A percentile compares a stretch with the other conserved stretches of the same genome.
phyloP scores from a whole-genome alignment of 2,797 vertebrate species.

The Gouania willdenowi region DNA sequence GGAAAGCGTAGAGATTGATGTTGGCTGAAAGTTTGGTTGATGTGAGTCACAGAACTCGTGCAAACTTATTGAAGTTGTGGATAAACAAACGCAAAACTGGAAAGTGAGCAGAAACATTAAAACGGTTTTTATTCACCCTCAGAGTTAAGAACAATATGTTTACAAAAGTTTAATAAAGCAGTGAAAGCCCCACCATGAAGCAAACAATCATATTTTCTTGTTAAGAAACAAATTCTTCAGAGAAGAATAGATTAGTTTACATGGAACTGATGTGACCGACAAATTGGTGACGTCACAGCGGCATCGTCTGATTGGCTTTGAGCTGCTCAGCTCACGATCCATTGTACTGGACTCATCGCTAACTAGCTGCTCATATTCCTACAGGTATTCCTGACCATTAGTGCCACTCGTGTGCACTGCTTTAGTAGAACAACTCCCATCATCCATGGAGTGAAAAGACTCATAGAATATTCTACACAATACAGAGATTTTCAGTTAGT shows the following conservation, averaged over 20 bases:
- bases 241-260: not conserved
- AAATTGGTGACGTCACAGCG: not conserved
- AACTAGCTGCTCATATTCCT: not conserved
- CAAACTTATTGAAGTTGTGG: constrained; percentile 35
- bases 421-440: too few relatives aligned
- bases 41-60: constrained; percentile 1
- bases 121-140: not conserved
- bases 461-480: too few relatives aligned
- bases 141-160: constrained; percentile 6
- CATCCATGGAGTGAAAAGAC: too few relatives aligned
- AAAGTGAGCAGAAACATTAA: constrained; percentile 1
- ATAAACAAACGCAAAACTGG: constrained; percentile 3
- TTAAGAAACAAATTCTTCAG: not conserved
- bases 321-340: not conserved
- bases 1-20: constrained; percentile 38
- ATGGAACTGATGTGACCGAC: too few relatives aligned
- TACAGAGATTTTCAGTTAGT: too few relatives aligned
- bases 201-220: not conserved
- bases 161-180: constrained; percentile 13
- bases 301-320: constrained; percentile 6
- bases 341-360: not conserved
- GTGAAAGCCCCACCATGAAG: constrained; percentile 3
- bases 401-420: too few relatives aligned
- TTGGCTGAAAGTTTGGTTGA: constrained; percentile 21
- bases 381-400: too few relatives aligned